Evolutionary conservation across 2,797 vertebrate species (phyloP).

Genomic region (Halcyon smyrnensis): DNA sequence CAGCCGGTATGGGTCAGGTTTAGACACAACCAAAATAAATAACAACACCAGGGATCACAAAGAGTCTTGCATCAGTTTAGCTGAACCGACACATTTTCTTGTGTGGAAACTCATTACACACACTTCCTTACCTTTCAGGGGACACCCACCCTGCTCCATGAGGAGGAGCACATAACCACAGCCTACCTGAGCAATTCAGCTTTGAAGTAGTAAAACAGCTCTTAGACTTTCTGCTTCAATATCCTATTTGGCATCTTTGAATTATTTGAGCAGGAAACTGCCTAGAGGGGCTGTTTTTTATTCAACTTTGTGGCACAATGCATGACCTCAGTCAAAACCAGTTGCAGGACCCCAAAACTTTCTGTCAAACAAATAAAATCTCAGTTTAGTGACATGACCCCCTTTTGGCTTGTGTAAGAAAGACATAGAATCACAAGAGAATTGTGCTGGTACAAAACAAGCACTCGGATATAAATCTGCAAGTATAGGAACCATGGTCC

Average conservation of each 20-base stretch:
- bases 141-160: rapidly evolving
- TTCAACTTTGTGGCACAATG: not conserved
- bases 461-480: not conserved
- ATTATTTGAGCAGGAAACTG: not conserved
- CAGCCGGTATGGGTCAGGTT: rapidly evolving
- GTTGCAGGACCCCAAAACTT: not conserved
- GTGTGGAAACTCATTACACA: not conserved
- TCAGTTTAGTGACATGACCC: not conserved
- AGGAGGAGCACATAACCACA: not conserved
- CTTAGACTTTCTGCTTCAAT: not conserved
- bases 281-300: not conserved
- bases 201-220: not conserved
- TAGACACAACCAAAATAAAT: not conserved
- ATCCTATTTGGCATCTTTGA: not conserved
- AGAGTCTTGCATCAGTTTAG: not conserved
- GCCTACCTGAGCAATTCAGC: not conserved
- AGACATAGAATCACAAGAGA: not conserved
- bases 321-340: not conserved
- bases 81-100: not conserved
- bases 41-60: not conserved
- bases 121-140: not conserved
- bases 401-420: not conserved
- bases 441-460: not conserved
- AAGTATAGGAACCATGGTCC: not conserved
- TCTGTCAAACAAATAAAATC: not conserved